phyloP scores from a whole-genome alignment of 2,888 invertebrate genomes.

The Rhodophaea formosa region DNA sequence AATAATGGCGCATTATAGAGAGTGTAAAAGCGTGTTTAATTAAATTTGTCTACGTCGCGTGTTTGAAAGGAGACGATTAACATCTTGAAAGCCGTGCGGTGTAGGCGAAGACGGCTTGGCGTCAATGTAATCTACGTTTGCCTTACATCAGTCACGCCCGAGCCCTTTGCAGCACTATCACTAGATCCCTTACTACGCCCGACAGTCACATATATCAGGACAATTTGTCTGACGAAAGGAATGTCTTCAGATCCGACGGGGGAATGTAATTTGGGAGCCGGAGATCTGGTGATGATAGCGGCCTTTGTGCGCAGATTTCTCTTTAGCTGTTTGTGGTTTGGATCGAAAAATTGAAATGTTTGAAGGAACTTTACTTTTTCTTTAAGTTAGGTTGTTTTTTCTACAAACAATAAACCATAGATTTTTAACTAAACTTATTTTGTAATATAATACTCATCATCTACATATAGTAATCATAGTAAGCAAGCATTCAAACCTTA shows the following conservation, averaged over 20 bases:
- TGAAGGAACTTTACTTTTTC: not conserved
- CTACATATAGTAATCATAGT: too few relatives aligned
- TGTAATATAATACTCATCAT: too few relatives aligned
- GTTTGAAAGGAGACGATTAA: slow-evolving; percentile 68
- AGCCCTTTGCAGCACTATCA: slow-evolving; percentile 37
- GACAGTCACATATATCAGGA: slow-evolving; percentile 38
- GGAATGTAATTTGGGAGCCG: slow-evolving; percentile 23
- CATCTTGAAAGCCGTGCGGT: slow-evolving; percentile 57
- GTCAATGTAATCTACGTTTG: slow-evolving; percentile 42
- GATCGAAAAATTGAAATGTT: not conserved
- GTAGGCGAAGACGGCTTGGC: slow-evolving; percentile 22
- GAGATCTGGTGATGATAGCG: slow-evolving; percentile 7
- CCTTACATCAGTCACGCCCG: slow-evolving; percentile 46
- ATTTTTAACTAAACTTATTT: too few relatives aligned
- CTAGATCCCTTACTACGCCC: slow-evolving; percentile 34
- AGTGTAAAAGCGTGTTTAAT: slow-evolving; percentile 67
- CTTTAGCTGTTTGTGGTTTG: not conserved
- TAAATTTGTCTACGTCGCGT: slow-evolving; percentile 64
- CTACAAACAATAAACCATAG: too few relatives aligned
- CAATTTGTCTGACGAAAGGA: slow-evolving; percentile 33
- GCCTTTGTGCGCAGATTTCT: slow-evolving; percentile 4
- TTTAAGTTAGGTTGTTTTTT: too few relatives aligned
- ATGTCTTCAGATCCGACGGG: slow-evolving; percentile 21
- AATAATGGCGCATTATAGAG: slow-evolving; percentile 53
- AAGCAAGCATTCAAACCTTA: not conserved